Percentiles rank a stretch among this genome's conserved stretches.
Evolutionary conservation across 2,888 invertebrate genomes (phyloP).

Genomic region (Rhagophthalmus giganteus): DNA sequence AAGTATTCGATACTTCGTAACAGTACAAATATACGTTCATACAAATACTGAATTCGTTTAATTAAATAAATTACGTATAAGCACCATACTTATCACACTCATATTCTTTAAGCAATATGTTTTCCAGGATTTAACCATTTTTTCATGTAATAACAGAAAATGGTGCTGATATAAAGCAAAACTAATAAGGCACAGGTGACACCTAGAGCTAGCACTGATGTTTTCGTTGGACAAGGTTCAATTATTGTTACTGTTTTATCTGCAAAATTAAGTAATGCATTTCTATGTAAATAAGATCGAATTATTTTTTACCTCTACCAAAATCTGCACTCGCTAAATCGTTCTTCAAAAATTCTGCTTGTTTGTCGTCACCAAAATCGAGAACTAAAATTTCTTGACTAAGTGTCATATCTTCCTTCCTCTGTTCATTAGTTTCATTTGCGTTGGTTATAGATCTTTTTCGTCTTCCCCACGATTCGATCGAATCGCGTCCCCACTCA

Average conservation of each 20-base stretch:
- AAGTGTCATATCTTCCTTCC: constrained; percentile 85
- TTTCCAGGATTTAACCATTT: constrained; percentile 88
- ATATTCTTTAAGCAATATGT: constrained; percentile 65
- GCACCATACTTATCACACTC: constrained; percentile 24
- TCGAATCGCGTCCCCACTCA: constrained; percentile 87
- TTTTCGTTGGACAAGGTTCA: constrained; percentile 89
- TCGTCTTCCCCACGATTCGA: constrained; percentile 90
- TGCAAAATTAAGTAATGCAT: constrained; percentile 51
- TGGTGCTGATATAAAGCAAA: constrained; percentile 85
- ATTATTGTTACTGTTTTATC: constrained; percentile 89
- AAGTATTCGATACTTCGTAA: constrained; percentile 13
- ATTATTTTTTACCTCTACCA: constrained; percentile 63
- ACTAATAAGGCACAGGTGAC: constrained; percentile 89
- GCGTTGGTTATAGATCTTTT: constrained; percentile 70
- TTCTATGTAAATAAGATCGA: constrained; percentile 1
- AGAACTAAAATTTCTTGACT: constrained; percentile 92
- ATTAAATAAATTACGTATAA: constrained; percentile 24
- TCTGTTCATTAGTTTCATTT: constrained; percentile 65
- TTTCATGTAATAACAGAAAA: constrained; percentile 92
- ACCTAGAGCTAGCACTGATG: constrained; percentile 86
- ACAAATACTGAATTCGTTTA: constrained; percentile 24
- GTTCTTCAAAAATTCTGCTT: constrained; percentile 77
- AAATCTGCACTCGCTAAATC: constrained; percentile 77
- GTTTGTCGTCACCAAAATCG: constrained; percentile 89
- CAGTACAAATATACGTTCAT: constrained; percentile 7